Base-by-base conservation (phyloP, 2,113 vertebrate genomes). In the Strix uralensis region DNA sequence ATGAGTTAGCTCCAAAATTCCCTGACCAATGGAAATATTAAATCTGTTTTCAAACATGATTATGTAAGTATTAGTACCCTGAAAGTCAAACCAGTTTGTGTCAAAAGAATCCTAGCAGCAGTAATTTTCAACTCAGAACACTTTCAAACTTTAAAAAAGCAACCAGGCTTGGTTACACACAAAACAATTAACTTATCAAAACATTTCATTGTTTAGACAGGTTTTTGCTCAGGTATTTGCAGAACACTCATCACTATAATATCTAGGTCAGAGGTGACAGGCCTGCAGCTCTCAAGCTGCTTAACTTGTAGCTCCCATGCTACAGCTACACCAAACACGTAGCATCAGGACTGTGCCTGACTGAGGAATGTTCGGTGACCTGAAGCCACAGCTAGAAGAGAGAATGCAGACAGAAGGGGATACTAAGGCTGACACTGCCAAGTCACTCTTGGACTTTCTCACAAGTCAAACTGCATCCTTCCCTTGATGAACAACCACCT, bases 191-290 rank as follows among this genome's bases (percentile, higher is more conserved):
- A 75, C 49, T 90, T 82, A 80, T 86, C 78, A 81, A 91, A 95
- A 86, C 87, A 83, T 57, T 58, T 44, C n/a, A 66, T 30, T 93
- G 82, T 78, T 95, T 54, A 86, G 88, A 83, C 38, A 83, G 44
- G 62, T 47, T 85, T 90, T 67, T 91, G 63, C 49, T 66, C 58
- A 81, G 81, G 73, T 91, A 90, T 92, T 72, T 92, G 86, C 66
- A 87, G 82, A 92, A 91, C 70, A 95, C 70, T 87, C 86, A 95
- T 89, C 73, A 9, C n/a, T 71, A 7, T 26, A 91, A 21, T 87
- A 97, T 91, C 73, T 92, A 82, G 90, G 90, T 90, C 84, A 95
- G 70, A 96, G 90, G 90, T 94, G 66, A 94, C 78, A 90, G 38
- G 69, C n/a, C 58, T 80, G 58, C 66, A 88, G 52, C 54, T 95